phyloP scores from a whole-genome alignment of 2,888 invertebrate species.

The Drepanosiphum platanoidis region DNA sequence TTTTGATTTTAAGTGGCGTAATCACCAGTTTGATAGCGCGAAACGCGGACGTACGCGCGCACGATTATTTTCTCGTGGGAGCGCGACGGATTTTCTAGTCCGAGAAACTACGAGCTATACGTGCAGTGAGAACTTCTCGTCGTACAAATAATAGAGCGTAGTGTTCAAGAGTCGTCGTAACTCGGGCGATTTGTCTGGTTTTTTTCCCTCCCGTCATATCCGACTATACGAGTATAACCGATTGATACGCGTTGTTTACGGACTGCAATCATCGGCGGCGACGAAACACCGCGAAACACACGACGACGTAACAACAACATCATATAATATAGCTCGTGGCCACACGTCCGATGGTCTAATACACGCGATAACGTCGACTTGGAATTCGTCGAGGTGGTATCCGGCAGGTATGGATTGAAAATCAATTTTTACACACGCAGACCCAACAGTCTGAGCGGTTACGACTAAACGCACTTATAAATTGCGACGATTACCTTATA shows the following conservation, averaged over 20 bases:
- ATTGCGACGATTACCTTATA: no score
- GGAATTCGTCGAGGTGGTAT: no score
- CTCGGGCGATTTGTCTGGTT: not conserved
- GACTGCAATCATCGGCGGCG: not conserved
- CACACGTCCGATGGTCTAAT: not conserved
- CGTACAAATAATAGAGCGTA: not conserved
- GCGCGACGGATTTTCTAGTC: not conserved
- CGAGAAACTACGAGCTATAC: not conserved
- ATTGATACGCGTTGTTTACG: not conserved
- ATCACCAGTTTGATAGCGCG: not conserved
- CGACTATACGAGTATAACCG: not conserved
- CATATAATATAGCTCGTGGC: no score
- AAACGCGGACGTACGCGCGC: not conserved
- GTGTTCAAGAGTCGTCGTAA: not conserved
- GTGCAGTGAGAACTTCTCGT: not conserved
- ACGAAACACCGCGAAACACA: not conserved
- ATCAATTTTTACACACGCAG: no score
- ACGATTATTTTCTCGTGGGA: not conserved
- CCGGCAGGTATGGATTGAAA: no score
- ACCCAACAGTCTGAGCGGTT: no score
- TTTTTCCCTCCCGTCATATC: not conserved
- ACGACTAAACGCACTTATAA: no score
- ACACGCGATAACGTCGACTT: no score
- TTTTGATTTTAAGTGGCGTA: not conserved
- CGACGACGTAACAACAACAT: not conserved